A percentile compares a stretch with the other conserved stretches of the same genome.
These are phyloP conservation scores for Rhamnusium bicolor DNA, from an alignment of 2,888 invertebrate species.

Conservation along the genomic window DNA sequence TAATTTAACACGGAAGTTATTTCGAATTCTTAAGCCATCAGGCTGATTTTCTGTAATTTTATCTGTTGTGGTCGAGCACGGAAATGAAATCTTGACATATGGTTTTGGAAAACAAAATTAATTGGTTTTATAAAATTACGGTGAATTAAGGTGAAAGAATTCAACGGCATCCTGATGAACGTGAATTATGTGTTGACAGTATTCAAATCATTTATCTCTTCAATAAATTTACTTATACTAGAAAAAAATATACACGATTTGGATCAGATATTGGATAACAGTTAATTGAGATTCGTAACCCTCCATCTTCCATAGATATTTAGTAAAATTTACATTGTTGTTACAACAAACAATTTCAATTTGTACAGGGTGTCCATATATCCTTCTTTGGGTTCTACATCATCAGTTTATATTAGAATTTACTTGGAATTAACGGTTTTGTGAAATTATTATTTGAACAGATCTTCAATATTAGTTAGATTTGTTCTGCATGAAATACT, in stretches of 20 bases:
- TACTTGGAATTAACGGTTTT: too few species aligned
- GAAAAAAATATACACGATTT: neutral
- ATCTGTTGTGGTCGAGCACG: neutral
- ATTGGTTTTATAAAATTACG: neutral
- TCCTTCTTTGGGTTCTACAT: too few species aligned
- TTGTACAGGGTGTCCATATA: too few species aligned
- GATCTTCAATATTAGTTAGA: too few species aligned
- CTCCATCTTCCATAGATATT: neutral
- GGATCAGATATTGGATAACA: neutral
- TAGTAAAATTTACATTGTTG: neutral
- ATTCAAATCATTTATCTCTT: neutral
- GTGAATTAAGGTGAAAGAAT: neutral
- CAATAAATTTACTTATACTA: neutral
- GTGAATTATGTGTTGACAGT: neutral
- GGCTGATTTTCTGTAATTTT: neutral
- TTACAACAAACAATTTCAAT: neutral
- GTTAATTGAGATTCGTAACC: neutral
- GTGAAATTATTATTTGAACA: too few species aligned
- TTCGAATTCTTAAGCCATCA: neutral
- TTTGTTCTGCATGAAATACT: too few species aligned
- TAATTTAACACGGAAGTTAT: neutral
- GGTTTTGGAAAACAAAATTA: neutral
- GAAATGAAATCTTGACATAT: neutral
- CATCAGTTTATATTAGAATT: too few species aligned
- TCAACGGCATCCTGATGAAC: neutral